A percentile compares a stretch with the other conserved stretches of the same genome.
phyloP scores from a whole-genome alignment of 2,113 vertebrate genomes.

The Mastomys natalensis region DNA sequence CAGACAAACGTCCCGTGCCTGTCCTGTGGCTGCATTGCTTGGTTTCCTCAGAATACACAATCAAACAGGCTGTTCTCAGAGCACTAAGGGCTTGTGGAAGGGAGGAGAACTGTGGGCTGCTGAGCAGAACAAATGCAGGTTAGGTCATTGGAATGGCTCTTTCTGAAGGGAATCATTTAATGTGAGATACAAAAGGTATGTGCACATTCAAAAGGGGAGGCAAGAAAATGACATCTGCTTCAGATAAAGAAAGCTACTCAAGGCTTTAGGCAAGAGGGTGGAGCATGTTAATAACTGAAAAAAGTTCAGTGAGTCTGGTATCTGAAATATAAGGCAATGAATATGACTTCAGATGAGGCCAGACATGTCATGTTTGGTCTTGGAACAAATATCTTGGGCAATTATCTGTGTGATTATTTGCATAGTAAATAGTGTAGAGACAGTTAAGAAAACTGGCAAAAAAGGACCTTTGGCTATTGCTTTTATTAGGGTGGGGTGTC shows the following conservation, averaged over 20 bases:
- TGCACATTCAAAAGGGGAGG: background rate
- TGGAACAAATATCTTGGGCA: background rate
- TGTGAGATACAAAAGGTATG: background rate
- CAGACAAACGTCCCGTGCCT: background rate
- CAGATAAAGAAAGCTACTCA: background rate
- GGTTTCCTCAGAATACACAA: background rate
- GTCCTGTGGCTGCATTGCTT: background rate
- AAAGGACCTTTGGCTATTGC: background rate
- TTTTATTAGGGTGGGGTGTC: background rate
- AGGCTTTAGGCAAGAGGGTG: background rate
- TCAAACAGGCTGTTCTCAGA: background rate
- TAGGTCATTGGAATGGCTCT: background rate
- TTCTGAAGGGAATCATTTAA: background rate
- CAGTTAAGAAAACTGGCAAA: background rate
- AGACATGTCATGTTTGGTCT: background rate
- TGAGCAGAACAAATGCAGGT: background rate
- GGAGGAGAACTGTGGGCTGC: background rate
- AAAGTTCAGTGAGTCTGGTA: background rate
- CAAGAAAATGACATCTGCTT: background rate
- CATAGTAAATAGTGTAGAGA: background rate
- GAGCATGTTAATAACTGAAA: background rate
- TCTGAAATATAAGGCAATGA: background rate
- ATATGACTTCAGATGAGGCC: background rate
- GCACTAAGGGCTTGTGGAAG: background rate
- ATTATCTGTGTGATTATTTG: background rate